These are phyloP conservation scores for Axinella damicornis DNA, from an alignment of 37 sponge, comb jelly and placozoan species.

Conservation along the genomic window DNA sequence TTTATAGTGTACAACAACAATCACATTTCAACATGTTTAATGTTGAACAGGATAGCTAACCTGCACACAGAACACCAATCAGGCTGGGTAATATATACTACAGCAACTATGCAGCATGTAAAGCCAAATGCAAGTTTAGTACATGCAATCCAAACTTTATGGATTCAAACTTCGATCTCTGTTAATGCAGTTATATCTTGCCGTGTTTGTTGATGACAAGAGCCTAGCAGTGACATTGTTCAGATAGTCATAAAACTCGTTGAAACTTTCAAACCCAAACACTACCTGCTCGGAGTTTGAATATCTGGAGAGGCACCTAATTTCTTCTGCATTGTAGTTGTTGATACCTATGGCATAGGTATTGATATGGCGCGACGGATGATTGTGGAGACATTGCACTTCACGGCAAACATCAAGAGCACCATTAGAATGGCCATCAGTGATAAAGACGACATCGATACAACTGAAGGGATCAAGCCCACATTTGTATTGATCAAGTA, in stretches of 20 bases:
- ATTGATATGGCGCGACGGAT: neutral
- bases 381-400: neutral
- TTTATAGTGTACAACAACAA: too few species aligned
- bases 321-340: neutral
- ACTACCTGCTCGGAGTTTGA: too few species aligned
- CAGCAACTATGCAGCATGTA: too few species aligned
- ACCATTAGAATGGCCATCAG: conserved; percentile 19
- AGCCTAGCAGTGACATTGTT: neutral
- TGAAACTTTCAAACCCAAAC: too few species aligned
- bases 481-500: neutral
- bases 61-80: too few species aligned
- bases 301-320: conserved; percentile 2
- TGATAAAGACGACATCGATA: conserved; percentile 17
- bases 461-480: neutral
- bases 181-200: neutral
- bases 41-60: too few species aligned
- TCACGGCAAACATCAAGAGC: neutral
- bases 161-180: neutral
- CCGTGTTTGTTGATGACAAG: neutral
- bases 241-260: neutral
- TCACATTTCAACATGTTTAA: too few species aligned
- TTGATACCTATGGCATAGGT: conserved; percentile 17
- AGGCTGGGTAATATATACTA: too few species aligned
- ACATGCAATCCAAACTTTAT: too few species aligned
- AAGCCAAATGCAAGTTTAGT: too few species aligned